Evolutionary conservation across 2,113 vertebrate species (phyloP).

Genomic region (Zosterops hypoxanthus): DNA sequence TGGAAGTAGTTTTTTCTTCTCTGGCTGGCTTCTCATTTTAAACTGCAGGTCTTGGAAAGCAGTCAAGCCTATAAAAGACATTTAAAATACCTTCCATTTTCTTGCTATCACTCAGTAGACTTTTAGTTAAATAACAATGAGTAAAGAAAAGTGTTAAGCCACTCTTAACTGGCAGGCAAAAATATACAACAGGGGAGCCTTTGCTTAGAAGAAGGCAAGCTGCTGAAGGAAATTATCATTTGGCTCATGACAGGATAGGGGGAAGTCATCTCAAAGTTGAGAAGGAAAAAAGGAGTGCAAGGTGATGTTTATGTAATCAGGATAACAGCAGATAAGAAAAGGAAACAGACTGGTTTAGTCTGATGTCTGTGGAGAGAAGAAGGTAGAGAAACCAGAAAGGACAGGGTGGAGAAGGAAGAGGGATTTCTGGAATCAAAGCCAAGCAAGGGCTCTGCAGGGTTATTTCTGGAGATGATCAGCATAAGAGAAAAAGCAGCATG

Average conservation of each 20-base stretch:
- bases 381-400: constrained; percentile 11
- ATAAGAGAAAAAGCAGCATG: background rate
- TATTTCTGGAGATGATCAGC: background rate
- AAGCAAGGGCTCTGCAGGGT: background rate
- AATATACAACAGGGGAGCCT: background rate
- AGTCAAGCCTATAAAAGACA: background rate
- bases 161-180: background rate
- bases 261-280: background rate
- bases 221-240: background rate
- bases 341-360: constrained; percentile 9
- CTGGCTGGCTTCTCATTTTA: background rate
- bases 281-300: background rate
- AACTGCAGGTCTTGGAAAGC: background rate
- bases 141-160: background rate
- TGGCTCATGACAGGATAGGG: background rate
- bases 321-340: constrained; percentile 15
- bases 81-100: background rate
- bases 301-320: background rate
- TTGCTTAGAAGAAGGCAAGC: background rate
- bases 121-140: background rate
- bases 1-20: background rate
- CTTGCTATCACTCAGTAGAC: background rate
- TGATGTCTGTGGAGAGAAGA: background rate
- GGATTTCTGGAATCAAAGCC: background rate
- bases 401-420: background rate